Evolutionary conservation across 2,113 vertebrate genomes (phyloP), one percentile per base, ranked within the genome.

Genomic region (Oncorhynchus tshawytscha): DNA sequence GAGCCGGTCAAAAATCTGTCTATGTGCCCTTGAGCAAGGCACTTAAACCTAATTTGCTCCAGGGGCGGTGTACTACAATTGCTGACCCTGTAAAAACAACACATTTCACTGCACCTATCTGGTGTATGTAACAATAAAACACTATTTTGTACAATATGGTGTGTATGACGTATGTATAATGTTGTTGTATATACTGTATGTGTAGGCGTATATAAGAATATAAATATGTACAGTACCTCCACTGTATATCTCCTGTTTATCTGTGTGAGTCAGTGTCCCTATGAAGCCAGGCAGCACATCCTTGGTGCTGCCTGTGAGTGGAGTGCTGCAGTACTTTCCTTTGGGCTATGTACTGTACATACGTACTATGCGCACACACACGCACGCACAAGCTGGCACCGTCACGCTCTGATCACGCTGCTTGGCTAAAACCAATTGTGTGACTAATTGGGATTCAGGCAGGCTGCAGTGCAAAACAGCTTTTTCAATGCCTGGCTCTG

Each of bases 401-500:
- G 27, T 3, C 27, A 27, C 27, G 3, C 77, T 79, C 78, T 78
- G 78, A 87, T 87, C 84, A 84, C 82, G 73, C 80, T 79, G 80
- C 79, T 81, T 85, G 79, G 82, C 67, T 75, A 67, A 74, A 74
- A 64, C 79, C 79, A 82, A 75, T 77, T 75, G 78, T 88, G 80
- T 87, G 87, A 87, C 83, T 88, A 88, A 88, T 80, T 83, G 78
- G 77, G 75, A 86, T 64, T 77, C 84, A 84, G 80, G 84, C 78
- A 83, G 70, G 34, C 73, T 85, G 80, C 81, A 85, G 78, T 75
- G 73, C 82, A 88, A 80, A 80, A 82, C 80, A 86, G 45, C 66
- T 22, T 29, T 57, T 11, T 59, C 68, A 20, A n/a, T 70, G 7
- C n/a, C 18, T 49, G 20, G 1, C 68, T 70, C 34, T 49, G 18